Evolutionary conservation across 1,140 invertebrate species (phyloP).

Genomic region (Homarus americanus): DNA sequence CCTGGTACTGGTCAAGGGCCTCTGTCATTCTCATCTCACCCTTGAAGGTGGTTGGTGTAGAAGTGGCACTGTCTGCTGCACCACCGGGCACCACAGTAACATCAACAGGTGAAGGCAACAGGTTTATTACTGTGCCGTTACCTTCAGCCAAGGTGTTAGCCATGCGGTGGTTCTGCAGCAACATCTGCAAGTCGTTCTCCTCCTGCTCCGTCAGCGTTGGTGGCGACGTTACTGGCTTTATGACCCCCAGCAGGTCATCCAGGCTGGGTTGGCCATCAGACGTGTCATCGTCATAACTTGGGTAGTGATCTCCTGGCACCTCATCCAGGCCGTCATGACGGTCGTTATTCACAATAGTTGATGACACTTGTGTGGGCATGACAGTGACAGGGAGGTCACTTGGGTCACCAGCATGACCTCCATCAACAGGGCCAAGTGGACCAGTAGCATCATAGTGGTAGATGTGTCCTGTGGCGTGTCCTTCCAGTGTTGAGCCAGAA

Average conservation of each 20-base stretch:
- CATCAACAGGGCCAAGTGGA: background rate
- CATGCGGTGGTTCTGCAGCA: slow-evolving; percentile 48
- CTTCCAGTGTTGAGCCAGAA: background rate
- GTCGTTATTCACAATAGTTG: background rate
- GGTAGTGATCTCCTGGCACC: background rate
- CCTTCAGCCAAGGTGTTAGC: slow-evolving; percentile 12
- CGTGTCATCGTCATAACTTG: background rate
- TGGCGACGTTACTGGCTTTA: background rate
- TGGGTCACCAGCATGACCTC: background rate
- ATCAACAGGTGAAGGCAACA: background rate
- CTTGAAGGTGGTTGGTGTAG: background rate
- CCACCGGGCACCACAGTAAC: background rate
- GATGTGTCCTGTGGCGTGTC: background rate
- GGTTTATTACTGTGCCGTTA: background rate
- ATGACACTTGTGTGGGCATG: background rate
- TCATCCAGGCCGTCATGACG: background rate
- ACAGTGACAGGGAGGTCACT: background rate
- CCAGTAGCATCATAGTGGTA: background rate
- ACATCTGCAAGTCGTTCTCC: slow-evolving; percentile 25
- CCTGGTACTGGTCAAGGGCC: too few relatives aligned
- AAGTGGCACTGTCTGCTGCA: background rate
- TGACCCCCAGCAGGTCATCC: slow-evolving; percentile 37
- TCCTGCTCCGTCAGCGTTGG: slow-evolving; percentile 32
- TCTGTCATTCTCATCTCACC: background rate
- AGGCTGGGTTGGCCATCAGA: slow-evolving; percentile 17